phyloP scores from a whole-genome alignment of 1,140 invertebrate species.

The Melanaphis sacchari region DNA sequence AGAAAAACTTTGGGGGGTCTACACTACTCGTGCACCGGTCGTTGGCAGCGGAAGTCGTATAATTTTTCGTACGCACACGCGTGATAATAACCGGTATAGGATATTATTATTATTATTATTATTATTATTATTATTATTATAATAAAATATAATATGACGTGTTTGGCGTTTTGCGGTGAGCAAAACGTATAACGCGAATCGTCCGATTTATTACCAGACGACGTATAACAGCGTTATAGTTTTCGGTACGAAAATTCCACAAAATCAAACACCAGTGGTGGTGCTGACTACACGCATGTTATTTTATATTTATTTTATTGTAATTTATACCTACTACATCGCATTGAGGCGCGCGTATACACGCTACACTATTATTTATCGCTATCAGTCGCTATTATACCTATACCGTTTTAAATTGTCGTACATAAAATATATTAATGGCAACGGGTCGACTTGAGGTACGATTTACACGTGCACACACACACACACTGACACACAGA shows the following conservation, averaged over 20 bases:
- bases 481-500: neutral
- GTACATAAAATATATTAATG: neutral
- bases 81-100: neutral
- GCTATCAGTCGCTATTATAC: neutral
- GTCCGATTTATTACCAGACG: neutral
- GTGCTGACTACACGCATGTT: neutral
- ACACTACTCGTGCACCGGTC: neutral
- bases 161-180: neutral
- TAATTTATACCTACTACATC: neutral
- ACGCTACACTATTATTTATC: neutral
- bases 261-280: neutral
- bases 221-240: neutral
- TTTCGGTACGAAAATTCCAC: neutral
- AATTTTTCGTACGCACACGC: neutral
- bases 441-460: neutral
- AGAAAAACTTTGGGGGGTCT: conserved; percentile 11
- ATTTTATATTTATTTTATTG: neutral
- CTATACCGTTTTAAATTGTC: neutral
- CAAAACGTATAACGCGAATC: neutral
- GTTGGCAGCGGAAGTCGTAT: conserved; percentile 17
- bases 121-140: too few species aligned
- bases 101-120: too few species aligned
- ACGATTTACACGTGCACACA: neutral
- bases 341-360: neutral
- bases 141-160: neutral